A percentile compares a stretch with the other conserved stretches of the same genome.
Evolutionary conservation across 2,797 vertebrate genomes (phyloP).

Genomic region (Mustela erminea): DNA sequence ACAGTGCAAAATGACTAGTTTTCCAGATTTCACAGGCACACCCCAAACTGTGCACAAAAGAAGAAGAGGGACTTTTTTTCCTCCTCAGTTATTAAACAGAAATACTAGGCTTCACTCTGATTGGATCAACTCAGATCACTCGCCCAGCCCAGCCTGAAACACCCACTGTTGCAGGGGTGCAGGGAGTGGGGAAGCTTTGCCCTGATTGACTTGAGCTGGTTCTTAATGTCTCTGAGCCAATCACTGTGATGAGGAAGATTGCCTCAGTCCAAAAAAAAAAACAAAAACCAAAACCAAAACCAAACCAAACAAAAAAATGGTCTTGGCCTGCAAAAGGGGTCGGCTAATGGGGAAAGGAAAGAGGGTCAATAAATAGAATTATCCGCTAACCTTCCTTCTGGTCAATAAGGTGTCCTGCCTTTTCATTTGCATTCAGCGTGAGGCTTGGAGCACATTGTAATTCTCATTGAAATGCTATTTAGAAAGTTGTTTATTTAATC

Average conservation of each 20-base stretch:
- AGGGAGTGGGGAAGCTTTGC: neutral
- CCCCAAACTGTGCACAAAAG: neutral
- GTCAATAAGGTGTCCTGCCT: neutral
- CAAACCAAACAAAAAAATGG: neutral
- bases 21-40: neutral
- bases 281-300: too few relatives aligned
- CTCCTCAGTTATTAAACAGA: neutral
- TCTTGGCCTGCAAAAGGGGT: too few relatives aligned
- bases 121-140: neutral
- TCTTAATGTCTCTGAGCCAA: neutral
- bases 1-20: neutral
- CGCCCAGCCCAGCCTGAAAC: neutral
- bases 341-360: neutral
- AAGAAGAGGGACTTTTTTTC: neutral
- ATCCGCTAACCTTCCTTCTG: neutral
- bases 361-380: neutral
- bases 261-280: neutral
- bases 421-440: neutral
- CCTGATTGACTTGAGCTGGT: neutral
- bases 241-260: neutral
- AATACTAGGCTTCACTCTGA: neutral
- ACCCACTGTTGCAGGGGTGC: neutral
- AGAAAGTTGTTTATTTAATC: slow-evolving; percentile 22
- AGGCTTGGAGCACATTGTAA: neutral
- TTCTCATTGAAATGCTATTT: neutral